Evolutionary conservation across 2,888 invertebrate genomes (phyloP).

Genomic region (Anagyrus pseudococci): DNA sequence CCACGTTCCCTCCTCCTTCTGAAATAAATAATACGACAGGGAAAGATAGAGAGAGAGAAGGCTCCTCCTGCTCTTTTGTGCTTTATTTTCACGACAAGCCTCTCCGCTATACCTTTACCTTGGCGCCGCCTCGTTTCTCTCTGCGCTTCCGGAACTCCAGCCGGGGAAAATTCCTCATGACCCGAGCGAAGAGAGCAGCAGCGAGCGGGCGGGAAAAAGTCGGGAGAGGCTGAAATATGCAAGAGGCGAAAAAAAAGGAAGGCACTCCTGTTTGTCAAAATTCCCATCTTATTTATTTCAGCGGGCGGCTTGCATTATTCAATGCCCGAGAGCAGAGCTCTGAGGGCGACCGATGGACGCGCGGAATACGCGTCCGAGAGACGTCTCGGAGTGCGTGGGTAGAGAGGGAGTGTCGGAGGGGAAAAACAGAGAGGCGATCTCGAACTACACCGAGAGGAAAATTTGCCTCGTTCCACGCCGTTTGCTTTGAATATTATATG

Average conservation of each 20-base stretch:
- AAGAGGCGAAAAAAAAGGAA: constrained; percentile 9
- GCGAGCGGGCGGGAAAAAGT: not conserved
- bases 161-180: not conserved
- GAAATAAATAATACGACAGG: constrained; percentile 13
- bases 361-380: no score
- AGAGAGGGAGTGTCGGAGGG: no score
- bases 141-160: not conserved
- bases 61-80: no score
- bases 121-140: not conserved
- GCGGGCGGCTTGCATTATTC: constrained; percentile 31
- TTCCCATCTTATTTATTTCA: constrained; percentile 35
- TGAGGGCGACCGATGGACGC: no score
- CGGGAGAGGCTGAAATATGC: constrained; percentile 28
- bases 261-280: constrained; percentile 34
- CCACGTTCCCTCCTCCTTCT: constrained; percentile 1
- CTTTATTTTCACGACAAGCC: not conserved
- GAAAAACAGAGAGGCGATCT: no score
- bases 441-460: no score
- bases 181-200: no score
- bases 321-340: constrained; percentile 1
- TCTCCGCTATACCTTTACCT: not conserved
- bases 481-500: no score
- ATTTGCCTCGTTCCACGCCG: no score
- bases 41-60: no score
- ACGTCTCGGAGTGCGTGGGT: constrained; percentile 38